Percentiles rank a stretch among this genome's conserved stretches.
Evolutionary conservation across 2,888 invertebrate species (phyloP).

Genomic region (Ophioninae sp.): DNA sequence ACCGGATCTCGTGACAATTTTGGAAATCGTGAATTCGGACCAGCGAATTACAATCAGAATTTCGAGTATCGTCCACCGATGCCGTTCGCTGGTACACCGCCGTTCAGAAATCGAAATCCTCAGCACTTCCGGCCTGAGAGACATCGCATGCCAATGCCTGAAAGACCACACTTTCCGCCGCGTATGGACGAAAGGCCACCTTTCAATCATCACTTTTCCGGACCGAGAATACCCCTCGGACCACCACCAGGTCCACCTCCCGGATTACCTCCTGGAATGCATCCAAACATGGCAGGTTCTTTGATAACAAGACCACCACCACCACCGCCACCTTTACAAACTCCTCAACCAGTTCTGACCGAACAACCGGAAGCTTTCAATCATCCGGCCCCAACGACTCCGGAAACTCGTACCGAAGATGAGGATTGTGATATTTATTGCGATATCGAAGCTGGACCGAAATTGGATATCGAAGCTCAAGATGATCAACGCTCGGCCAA

Average conservation of each 20-base stretch:
- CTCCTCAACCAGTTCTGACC: slow-evolving; percentile 35
- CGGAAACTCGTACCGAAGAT: slow-evolving; percentile 70
- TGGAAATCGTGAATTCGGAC: slow-evolving; percentile 73
- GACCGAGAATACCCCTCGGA: slow-evolving; percentile 58
- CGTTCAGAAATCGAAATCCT: slow-evolving; percentile 75
- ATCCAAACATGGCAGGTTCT: slow-evolving; percentile 42
- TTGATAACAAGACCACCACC: slow-evolving; percentile 52
- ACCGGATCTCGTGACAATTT: slow-evolving; percentile 69
- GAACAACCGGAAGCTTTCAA: slow-evolving; percentile 46
- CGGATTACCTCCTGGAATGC: slow-evolving; percentile 56
- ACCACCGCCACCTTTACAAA: slow-evolving; percentile 17
- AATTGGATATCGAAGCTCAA: slow-evolving; percentile 72
- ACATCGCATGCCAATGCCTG: slow-evolving; percentile 21
- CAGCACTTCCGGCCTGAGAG: slow-evolving; percentile 73
- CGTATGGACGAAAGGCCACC: slow-evolving; percentile 61
- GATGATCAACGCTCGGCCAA: slow-evolving; percentile 70
- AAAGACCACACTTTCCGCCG: slow-evolving; percentile 54
- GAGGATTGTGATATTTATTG: slow-evolving; percentile 85
- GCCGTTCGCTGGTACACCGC: slow-evolving; percentile 64
- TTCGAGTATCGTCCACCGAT: slow-evolving; percentile 71
- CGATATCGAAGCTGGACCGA: slow-evolving; percentile 82
- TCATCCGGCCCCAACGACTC: slow-evolving; percentile 2
- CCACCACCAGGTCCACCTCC: slow-evolving; percentile 65
- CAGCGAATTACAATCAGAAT: slow-evolving; percentile 72
- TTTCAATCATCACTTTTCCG: slow-evolving; percentile 57